phyloP scores from a whole-genome alignment of 2,888 invertebrate species.

The Oscheius sp. region DNA sequence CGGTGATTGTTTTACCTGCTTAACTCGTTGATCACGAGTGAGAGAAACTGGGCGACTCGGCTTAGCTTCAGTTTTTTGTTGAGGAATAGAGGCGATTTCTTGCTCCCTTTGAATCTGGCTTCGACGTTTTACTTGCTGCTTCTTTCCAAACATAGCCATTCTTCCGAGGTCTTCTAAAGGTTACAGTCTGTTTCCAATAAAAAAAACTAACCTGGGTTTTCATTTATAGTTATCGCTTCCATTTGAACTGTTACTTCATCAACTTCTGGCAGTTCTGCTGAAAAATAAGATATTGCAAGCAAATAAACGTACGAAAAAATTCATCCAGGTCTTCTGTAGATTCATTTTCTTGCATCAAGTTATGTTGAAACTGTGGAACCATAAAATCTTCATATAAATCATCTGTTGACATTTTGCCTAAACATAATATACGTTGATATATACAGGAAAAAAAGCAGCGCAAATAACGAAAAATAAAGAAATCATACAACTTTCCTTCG shows the following conservation, averaged over 20 bases:
- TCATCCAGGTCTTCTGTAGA: neutral
- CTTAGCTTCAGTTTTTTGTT: neutral
- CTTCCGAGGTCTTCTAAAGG: neutral
- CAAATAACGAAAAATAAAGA: no score
- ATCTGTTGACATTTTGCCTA: neutral
- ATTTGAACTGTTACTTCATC: neutral
- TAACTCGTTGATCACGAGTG: no score
- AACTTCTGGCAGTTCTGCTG: neutral
- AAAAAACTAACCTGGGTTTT: neutral
- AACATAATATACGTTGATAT: neutral
- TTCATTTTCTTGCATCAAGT: neutral
- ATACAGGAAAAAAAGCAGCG: neutral
- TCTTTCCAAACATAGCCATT: neutral
- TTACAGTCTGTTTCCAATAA: neutral
- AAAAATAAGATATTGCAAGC: neutral
- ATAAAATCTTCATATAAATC: neutral
- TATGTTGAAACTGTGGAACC: neutral
- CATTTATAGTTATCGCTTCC: neutral
- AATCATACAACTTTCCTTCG: no score
- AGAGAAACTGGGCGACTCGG: neutral
- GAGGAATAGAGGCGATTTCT: neutral
- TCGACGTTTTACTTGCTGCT: neutral
- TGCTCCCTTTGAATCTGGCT: neutral
- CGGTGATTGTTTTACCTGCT: neutral
- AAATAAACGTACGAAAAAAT: neutral